Evolutionary conservation across 2,888 invertebrate species (phyloP), one percentile per base, ranked within the genome.

Genomic region (Hydraecia micacea): DNA sequence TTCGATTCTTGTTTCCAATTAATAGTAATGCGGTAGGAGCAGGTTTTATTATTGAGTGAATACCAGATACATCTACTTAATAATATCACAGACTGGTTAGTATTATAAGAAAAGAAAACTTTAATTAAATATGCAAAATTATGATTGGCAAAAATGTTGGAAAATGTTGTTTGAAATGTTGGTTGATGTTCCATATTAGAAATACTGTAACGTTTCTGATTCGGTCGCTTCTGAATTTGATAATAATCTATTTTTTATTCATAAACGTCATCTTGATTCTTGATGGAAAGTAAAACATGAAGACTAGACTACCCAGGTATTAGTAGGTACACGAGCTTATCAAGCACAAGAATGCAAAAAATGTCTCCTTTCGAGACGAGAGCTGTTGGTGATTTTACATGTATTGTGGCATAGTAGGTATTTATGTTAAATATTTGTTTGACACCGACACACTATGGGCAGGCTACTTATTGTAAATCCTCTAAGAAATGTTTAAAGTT

Each of bases 1-100:
- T 70, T 46, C n/a, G 65, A 73, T 85, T 71, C 70, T 85, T 71
- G 85, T 71, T 74, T 81, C 55, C 58, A 75, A 75, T 80, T 82
- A 82, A 70, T 49, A 28, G 66, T n/a, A 39, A 80, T 65, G 74
- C 15, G 52, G 60, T 60, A 62, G 69, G 2, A 85, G 66, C 69
- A 60, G 63, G 58, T 70, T 84, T 65, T 81, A 79, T 68, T 67
- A 52, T 46, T 62, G 42, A 70, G 18, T 28, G 52, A 52, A 49
- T 58, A 63, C 84, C 42, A 81, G 42, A 84, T 73, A 68, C 68
- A 68, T 73, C 36, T 63, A 80, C 49, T 80, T 84, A 84, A 63
- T 39, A 68, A 67, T 60, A 52, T 77, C 42, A 66, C 36, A 39
- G 55, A 81, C 83, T 67, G 49, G 55, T 49, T 49, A 32, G 15